Evolutionary conservation across 2,888 invertebrate genomes (phyloP), one percentile per base, ranked within the genome.

Genomic region (Rutpela maculata): DNA sequence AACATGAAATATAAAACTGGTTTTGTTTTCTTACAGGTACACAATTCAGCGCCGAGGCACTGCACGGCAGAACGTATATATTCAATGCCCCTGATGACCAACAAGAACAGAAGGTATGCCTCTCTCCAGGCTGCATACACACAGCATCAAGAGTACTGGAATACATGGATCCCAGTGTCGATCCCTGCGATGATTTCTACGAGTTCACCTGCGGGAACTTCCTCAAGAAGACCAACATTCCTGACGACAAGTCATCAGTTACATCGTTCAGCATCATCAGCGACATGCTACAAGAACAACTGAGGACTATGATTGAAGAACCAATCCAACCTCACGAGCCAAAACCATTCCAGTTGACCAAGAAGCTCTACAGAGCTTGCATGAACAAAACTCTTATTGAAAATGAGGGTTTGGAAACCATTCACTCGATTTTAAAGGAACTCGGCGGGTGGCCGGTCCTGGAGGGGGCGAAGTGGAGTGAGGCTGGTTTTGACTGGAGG

Each of bases 381-480:
- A 95, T 97, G 94, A 96, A 98, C 88, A 94, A 94, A 90, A 93
- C 94, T 81, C 90, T 94, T 19, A 98, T 98, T 84, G 97, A 98
- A 87, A 91, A 93, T 2, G 92, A 95, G 67, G 98, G 97, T 0
- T 89, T 95, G 60, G 90, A 91, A 3, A 97, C 98, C 0, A 92
- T 98, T 56, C 89, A 93, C 74, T 90, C 92, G 0, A 94, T 97
- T 87, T 90, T 98, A 72, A 91, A 92, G 50, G 91, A 92, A n/a
- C 91, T 98, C 22, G 98, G 98, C 0, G 98, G 98, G 3, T 99
- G 98, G 98, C 98, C 99, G 0, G 95, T 96, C n/a, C 90, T 98
- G 55, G 94, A 95, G 81, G 97, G 95, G 0, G 91, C 55, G 38
- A 81, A 88, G 0, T 98, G 97, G 97, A 92, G 94, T 82, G 93